Conservation (phyloP, 2,888 invertebrate species). For the Brachypterus glaber region DNA sequence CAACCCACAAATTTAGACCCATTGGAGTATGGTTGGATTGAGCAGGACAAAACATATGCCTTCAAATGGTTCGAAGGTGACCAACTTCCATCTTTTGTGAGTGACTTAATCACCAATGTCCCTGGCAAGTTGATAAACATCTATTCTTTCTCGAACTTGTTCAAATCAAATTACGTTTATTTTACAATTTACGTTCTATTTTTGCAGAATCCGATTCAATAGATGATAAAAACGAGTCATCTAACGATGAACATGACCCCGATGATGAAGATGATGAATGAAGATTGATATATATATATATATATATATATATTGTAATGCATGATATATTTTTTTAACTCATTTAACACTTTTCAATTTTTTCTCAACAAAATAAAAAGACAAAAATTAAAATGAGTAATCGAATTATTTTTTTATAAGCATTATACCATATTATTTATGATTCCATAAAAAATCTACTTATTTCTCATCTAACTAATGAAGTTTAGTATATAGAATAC, state of each 20-base stretch:
- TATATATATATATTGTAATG: not conserved
- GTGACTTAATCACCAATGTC: slow-evolving; percentile 17
- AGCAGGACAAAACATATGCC: slow-evolving; percentile 20
- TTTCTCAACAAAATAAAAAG: no score
- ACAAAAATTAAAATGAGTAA: no score
- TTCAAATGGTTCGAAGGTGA: slow-evolving; percentile 21
- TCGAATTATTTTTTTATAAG: no score
- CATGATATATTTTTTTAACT: no score
- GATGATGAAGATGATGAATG: not conserved
- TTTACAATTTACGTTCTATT: not conserved
- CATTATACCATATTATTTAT: no score
- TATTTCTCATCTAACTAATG: no score
- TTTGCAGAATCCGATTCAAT: not conserved
- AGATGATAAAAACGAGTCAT: not conserved
- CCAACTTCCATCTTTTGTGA: slow-evolving; percentile 20
- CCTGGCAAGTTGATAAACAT: no score
- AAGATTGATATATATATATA: not conserved
- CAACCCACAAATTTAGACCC: slow-evolving; percentile 18
- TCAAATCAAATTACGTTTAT: no score
- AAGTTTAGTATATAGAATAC: no score
- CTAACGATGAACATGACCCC: not conserved
- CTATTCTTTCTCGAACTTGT: no score
- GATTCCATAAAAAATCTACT: no score
- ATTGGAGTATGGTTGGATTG: slow-evolving; percentile 12
- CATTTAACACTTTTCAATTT: no score